Percentiles rank a stretch among this genome's conserved stretches.
phyloP scores from a whole-genome alignment of 2,113 vertebrate genomes.

The Scomber japonicus region DNA sequence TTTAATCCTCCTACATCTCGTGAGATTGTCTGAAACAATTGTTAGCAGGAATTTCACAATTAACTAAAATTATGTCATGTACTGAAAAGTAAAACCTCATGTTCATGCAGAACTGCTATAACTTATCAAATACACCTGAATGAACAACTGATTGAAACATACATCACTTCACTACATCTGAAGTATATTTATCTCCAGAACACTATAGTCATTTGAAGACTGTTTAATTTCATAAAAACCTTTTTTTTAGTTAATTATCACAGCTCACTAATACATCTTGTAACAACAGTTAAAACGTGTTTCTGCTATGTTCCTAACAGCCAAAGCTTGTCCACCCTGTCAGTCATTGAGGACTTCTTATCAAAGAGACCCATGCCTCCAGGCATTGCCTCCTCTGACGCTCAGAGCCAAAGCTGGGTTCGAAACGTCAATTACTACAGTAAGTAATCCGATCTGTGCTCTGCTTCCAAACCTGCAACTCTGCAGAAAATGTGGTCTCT shows the following conservation, averaged over 20 bases:
- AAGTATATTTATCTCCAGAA: neutral
- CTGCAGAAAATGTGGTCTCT: conserved; percentile 21
- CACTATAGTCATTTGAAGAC: too few species aligned
- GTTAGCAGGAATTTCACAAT: conserved; percentile 7
- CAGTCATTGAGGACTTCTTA: conserved; percentile 98
- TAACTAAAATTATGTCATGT: neutral
- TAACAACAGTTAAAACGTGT: conserved; percentile 1
- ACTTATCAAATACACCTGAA: neutral
- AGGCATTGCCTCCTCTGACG: conserved; percentile 80
- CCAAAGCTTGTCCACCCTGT: conserved; percentile 97
- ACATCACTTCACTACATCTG: neutral
- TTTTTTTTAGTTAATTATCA: neutral
- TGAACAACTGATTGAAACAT: neutral
- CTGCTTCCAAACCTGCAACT: conserved; percentile 25
- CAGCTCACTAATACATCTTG: neutral
- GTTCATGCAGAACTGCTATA: neutral
- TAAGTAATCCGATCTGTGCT: conserved; percentile 83
- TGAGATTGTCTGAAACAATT: conserved; percentile 1
- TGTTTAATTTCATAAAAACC: neutral
- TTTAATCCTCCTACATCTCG: neutral
- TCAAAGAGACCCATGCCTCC: conserved; percentile 89
- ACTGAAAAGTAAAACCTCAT: neutral
- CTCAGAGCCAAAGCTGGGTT: conserved; percentile 90
- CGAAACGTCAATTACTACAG: conserved; percentile 96
- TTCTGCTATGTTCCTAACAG: conserved; percentile 77